phyloP scores from a whole-genome alignment of 2,113 vertebrate genomes.

The Zeus faber region DNA sequence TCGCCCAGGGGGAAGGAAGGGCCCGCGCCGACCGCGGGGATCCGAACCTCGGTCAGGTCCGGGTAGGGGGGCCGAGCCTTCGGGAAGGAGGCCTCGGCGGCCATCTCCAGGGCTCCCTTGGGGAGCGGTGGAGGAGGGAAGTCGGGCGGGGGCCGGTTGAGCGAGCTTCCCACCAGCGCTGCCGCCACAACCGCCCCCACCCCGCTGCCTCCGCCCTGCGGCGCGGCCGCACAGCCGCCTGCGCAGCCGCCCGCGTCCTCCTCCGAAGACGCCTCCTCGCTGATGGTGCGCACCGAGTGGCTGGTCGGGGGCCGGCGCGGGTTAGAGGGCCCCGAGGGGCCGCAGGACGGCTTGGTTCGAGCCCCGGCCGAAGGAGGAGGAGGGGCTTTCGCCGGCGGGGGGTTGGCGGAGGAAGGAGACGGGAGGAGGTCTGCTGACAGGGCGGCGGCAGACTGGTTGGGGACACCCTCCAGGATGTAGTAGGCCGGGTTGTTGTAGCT shows the following conservation, averaged over 20 bases:
- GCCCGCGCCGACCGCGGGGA: slow-evolving; percentile 43
- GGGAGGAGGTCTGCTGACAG: slow-evolving; percentile 70
- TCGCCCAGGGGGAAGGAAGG: slow-evolving; percentile 43
- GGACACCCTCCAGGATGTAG: slow-evolving; percentile 93
- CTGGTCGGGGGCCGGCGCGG: slow-evolving; percentile 55
- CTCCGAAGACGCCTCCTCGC: slow-evolving; percentile 83
- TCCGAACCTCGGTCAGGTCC: slow-evolving; percentile 70
- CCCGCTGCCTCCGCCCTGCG: slow-evolving; percentile 63
- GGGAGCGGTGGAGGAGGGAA: slow-evolving; percentile 87
- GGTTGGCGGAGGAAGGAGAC: slow-evolving; percentile 57
- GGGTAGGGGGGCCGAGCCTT: slow-evolving; percentile 67
- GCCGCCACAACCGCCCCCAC: neutral
- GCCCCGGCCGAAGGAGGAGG: slow-evolving; percentile 32
- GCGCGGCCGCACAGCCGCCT: slow-evolving; percentile 35
- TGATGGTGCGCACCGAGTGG: slow-evolving; percentile 58
- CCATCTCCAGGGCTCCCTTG: slow-evolving; percentile 75
- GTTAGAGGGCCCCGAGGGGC: slow-evolving; percentile 20
- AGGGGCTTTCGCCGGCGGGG: slow-evolving; percentile 57
- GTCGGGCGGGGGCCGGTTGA: slow-evolving; percentile 82
- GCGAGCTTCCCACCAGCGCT: slow-evolving; percentile 57
- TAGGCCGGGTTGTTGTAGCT: slow-evolving; percentile 97
- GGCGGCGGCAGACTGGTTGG: slow-evolving; percentile 83
- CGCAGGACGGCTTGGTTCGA: slow-evolving; percentile 74
- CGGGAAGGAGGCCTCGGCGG: slow-evolving; percentile 60
- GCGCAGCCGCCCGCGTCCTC: slow-evolving; percentile 70